Evolutionary conservation across 2,888 invertebrate genomes (phyloP).

Genomic region (Habroteleia sp.): DNA sequence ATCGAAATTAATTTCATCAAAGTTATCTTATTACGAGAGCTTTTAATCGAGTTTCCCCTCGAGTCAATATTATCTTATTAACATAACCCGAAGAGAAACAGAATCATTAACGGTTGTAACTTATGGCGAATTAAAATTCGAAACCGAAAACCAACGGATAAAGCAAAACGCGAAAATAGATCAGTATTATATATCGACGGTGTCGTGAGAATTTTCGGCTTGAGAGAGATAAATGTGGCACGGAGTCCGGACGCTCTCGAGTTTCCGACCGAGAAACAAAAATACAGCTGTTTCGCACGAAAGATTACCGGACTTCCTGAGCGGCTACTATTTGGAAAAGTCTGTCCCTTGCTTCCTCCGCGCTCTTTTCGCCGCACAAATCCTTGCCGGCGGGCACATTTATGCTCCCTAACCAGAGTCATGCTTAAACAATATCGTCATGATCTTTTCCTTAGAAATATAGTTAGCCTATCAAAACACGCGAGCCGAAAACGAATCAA

Average conservation of each 20-base stretch:
- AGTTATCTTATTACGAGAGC: constrained; percentile 18
- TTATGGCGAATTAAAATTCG: constrained; percentile 2
- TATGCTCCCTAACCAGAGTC: constrained; percentile 21
- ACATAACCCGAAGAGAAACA: constrained; percentile 15
- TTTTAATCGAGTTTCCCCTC: constrained; percentile 10
- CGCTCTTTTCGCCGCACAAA: constrained; percentile 3
- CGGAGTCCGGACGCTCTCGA: neutral
- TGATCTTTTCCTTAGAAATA: too few species aligned
- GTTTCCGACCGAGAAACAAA: constrained; percentile 33
- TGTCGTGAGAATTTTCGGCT: constrained; percentile 3
- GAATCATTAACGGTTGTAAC: constrained; percentile 2
- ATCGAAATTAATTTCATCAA: constrained; percentile 18
- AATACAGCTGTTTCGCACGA: constrained; percentile 56
- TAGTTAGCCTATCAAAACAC: too few species aligned
- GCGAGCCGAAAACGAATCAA: too few species aligned
- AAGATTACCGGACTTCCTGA: constrained; percentile 55
- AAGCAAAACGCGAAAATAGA: constrained; percentile 16
- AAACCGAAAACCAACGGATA: neutral
- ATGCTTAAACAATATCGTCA: constrained; percentile 32
- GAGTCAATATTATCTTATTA: constrained; percentile 28
- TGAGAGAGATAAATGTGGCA: constrained; percentile 9
- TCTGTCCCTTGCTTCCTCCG: constrained; percentile 25
- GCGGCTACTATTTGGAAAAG: constrained; percentile 41
- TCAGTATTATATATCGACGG: constrained; percentile 12
- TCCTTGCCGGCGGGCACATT: constrained; percentile 1